Percentiles rank a stretch among this genome's conserved stretches.
phyloP scores from a whole-genome alignment of 2,797 vertebrate genomes.

The Phoeniculus purpureus region DNA sequence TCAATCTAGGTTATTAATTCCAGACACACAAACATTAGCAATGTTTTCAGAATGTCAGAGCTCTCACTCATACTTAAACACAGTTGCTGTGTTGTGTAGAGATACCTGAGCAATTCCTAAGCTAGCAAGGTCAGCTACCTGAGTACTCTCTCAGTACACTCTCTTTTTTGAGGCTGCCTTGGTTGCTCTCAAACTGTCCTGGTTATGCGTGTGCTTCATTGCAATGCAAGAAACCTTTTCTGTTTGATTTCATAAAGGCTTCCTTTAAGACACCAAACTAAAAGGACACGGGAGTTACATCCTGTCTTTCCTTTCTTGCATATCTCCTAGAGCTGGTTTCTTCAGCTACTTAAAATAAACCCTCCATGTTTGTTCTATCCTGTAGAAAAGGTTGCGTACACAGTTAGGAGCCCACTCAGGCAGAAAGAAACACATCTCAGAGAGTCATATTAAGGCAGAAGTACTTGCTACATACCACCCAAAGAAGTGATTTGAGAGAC shows the following conservation, averaged over 20 bases:
- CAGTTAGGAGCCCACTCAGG: neutral
- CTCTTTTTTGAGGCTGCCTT: neutral
- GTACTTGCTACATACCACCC: neutral
- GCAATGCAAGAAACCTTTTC: neutral
- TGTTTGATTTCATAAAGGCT: neutral
- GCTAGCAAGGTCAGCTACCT: neutral
- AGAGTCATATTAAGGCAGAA: neutral
- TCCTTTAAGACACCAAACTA: neutral
- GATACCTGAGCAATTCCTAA: neutral
- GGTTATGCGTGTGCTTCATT: neutral
- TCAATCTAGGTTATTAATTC: neutral
- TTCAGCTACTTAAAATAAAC: neutral
- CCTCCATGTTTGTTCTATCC: neutral
- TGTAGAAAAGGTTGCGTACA: neutral
- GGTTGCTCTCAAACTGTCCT: neutral
- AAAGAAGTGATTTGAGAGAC: conserved; percentile 15
- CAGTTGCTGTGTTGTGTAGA: neutral
- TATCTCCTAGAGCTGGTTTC: neutral
- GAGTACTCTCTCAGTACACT: neutral
- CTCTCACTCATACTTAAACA: neutral
- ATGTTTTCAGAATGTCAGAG: neutral
- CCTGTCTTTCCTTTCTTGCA: neutral
- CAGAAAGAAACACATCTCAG: neutral
- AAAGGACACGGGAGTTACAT: neutral
- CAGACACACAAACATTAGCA: neutral